These are phyloP conservation scores for Lapara coniferarum DNA, from an alignment of 2,888 invertebrate species.

Conservation along the genomic window DNA sequence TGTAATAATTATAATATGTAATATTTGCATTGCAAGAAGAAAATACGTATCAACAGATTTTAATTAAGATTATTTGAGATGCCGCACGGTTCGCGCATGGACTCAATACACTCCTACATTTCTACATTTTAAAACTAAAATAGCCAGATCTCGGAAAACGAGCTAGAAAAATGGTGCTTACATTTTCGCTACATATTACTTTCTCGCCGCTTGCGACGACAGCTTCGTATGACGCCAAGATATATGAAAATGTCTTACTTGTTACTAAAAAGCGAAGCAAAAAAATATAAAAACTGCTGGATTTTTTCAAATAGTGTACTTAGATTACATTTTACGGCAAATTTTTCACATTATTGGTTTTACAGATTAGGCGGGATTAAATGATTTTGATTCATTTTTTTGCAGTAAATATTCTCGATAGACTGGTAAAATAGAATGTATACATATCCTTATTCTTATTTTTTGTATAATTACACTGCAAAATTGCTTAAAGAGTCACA, in stretches of 20 bases:
- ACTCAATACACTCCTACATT: slow-evolving; percentile 18
- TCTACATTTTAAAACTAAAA: slow-evolving; percentile 34
- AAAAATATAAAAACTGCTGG: neutral
- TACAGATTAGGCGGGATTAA: no score
- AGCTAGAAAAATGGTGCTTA: slow-evolving; percentile 41
- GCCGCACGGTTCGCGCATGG: neutral
- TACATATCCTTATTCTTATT: no score
- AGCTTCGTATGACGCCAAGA: slow-evolving; percentile 34
- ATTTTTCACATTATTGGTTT: no score
- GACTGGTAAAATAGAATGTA: no score
- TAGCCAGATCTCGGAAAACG: slow-evolving; percentile 32
- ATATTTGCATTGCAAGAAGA: neutral
- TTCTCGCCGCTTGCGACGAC: slow-evolving; percentile 32
- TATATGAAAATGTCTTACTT: slow-evolving; percentile 59
- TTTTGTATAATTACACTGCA: no score
- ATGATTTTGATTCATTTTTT: no score
- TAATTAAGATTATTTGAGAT: slow-evolving; percentile 8
- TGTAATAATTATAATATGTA: neutral
- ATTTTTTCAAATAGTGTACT: neutral
- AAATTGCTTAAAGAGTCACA: no score
- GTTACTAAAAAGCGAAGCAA: slow-evolving; percentile 29
- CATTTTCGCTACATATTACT: slow-evolving; percentile 44
- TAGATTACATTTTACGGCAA: no score
- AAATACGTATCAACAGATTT: neutral
- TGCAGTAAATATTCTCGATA: no score